Percentiles rank a stretch among this genome's conserved stretches.
Conservation (phyloP, 2,888 invertebrate species). For the Anorthoa munda region DNA sequence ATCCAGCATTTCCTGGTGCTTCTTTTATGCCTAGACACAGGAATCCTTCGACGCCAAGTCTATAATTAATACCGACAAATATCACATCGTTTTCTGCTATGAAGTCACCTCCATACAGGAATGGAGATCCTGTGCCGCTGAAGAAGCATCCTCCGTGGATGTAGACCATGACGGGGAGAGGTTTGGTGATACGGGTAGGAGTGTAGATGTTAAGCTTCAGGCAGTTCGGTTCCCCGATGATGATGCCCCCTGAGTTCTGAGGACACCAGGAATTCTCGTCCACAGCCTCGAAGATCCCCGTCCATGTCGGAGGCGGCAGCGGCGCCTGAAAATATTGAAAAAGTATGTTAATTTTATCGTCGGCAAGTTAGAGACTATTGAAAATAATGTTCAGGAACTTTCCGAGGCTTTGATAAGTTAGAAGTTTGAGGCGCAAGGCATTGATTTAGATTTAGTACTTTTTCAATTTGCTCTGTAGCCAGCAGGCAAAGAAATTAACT, state of each 20-base stretch:
- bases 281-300: constrained; percentile 83
- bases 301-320: constrained; percentile 83
- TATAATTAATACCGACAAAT: constrained; percentile 91
- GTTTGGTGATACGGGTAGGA: constrained; percentile 69
- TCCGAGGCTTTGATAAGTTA: constrained; percentile 55
- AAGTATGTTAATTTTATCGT: constrained; percentile 48
- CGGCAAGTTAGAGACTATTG: constrained; percentile 51
- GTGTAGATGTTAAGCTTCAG: constrained; percentile 84
- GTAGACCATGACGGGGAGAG: constrained; percentile 92
- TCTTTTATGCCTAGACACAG: constrained; percentile 91
- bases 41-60: constrained; percentile 91
- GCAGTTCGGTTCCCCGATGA: constrained; percentile 83
- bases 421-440: constrained; percentile 46
- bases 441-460: constrained; percentile 58
- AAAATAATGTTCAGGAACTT: constrained; percentile 54
- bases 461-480: constrained; percentile 52
- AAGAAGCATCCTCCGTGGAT: constrained; percentile 92
- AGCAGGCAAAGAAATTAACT: constrained; percentile 26
- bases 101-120: constrained; percentile 91
- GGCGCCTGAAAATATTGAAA: constrained; percentile 81
- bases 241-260: constrained; percentile 76
- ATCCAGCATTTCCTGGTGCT: constrained; percentile 92
- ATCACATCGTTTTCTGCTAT: constrained; percentile 91
- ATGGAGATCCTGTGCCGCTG: constrained; percentile 91
- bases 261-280: constrained; percentile 86